phyloP scores from a whole-genome alignment of 2,797 vertebrate species.

The Saxicola maurus region DNA sequence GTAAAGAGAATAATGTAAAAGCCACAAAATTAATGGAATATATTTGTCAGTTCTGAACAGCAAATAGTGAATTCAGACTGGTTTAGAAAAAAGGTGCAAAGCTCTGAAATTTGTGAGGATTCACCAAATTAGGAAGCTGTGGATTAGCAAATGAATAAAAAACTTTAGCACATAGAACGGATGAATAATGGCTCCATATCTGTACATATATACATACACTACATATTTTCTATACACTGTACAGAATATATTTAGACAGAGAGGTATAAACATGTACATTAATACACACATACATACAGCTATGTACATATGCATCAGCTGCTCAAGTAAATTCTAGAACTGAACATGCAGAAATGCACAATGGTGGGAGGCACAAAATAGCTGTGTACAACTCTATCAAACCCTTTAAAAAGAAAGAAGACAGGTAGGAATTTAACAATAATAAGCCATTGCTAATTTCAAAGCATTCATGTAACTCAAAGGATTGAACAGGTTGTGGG shows the following conservation, averaged over 20 bases:
- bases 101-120: background rate
- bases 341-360: constrained; percentile 30
- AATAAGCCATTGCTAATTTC: background rate
- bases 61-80: background rate
- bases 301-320: constrained; percentile 53
- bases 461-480: background rate
- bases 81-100: background rate
- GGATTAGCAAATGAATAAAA: constrained; percentile 25
- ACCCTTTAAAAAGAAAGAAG: background rate
- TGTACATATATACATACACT: constrained; percentile 73
- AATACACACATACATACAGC: constrained; percentile 58
- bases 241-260: constrained; percentile 57
- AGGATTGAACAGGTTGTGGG: background rate
- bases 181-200: constrained; percentile 30
- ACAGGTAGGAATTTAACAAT: background rate
- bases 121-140: constrained; percentile 17
- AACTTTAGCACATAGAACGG: background rate
- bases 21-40: background rate
- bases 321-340: constrained; percentile 3
- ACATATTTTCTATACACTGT: constrained; percentile 71
- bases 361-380: constrained; percentile 36
- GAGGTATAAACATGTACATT: constrained; percentile 67
- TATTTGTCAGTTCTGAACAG: background rate
- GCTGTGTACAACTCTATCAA: background rate
- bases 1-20: constrained; percentile 1